These are phyloP conservation scores for Plumapathes pennacea DNA, from an alignment of 92 coral and sea anemone genomes.

Conservation along the genomic window DNA sequence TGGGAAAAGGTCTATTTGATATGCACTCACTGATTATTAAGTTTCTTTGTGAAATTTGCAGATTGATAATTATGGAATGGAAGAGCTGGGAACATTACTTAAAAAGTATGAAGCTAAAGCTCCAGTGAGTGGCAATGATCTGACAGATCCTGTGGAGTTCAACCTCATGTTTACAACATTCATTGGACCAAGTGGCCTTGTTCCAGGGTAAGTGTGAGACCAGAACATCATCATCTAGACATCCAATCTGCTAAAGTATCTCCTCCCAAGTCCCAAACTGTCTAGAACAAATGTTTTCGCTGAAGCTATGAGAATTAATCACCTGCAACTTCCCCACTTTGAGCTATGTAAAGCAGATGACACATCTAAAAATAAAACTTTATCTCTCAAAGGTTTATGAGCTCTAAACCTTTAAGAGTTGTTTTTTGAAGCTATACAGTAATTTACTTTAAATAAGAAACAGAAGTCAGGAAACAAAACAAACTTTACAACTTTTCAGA, in stretches of 20 bases:
- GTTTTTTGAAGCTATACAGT: no score
- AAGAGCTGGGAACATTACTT: constrained; percentile 65
- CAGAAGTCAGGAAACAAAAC: no score
- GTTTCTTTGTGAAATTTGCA: constrained; percentile 19
- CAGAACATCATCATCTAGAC: neutral
- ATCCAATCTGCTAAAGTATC: neutral
- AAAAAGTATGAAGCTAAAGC: constrained; percentile 87
- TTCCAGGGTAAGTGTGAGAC: constrained; percentile 77
- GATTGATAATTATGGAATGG: constrained; percentile 89
- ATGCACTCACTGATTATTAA: no score
- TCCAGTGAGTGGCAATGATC: constrained; percentile 84
- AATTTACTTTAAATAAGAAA: no score
- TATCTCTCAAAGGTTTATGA: no score
- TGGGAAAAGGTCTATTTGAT: neutral
- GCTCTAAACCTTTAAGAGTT: no score
- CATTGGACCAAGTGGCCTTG: constrained; percentile 97
- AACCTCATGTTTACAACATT: constrained; percentile 96
- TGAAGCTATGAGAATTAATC: no score
- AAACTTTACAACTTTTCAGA: no score
- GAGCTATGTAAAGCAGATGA: no score
- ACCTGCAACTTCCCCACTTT: no score
- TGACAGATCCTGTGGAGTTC: constrained; percentile 90
- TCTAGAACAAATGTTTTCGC: no score
- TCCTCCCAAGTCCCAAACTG: neutral
- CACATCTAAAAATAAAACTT: no score